phyloP scores from a whole-genome alignment of 1,140 invertebrate genomes.

The Euglossa dilemma region DNA sequence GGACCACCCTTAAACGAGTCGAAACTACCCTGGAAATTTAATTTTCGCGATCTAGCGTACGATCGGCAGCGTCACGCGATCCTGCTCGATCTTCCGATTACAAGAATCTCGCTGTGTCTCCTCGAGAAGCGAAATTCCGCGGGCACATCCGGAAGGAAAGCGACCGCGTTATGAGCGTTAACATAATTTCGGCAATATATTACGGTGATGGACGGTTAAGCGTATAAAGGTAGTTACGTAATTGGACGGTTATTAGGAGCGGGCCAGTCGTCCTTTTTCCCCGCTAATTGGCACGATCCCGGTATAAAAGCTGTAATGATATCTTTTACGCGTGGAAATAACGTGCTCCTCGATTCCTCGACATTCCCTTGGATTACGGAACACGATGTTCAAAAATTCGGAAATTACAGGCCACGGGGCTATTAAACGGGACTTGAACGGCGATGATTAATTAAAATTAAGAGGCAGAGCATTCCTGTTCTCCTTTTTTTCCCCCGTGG shows the following conservation, averaged over 20 bases:
- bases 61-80: too few relatives aligned
- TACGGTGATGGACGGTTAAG: not conserved
- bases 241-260: conserved; percentile 24
- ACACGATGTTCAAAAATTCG: not conserved
- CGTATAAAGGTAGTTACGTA: conserved; percentile 12
- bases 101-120: too few relatives aligned
- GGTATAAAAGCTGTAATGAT: conserved; percentile 17
- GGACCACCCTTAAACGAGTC: too few relatives aligned
- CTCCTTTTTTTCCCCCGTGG: too few relatives aligned
- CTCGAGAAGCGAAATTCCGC: not conserved
- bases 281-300: conserved; percentile 16
- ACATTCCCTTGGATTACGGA: not conserved
- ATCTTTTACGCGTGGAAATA: not conserved
- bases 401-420: not conserved
- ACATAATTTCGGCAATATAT: conserved; percentile 18
- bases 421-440: not conserved
- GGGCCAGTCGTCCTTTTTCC: not conserved
- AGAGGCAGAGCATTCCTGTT: not conserved
- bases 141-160: not conserved
- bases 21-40: too few relatives aligned
- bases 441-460: conserved; percentile 33
- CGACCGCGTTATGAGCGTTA: not conserved
- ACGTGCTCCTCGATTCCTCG: not conserved
- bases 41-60: too few relatives aligned
- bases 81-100: too few relatives aligned